Percentiles rank a stretch among this genome's conserved stretches.
phyloP scores from a whole-genome alignment of 2,113 vertebrate genomes.

The Struthio camelus region DNA sequence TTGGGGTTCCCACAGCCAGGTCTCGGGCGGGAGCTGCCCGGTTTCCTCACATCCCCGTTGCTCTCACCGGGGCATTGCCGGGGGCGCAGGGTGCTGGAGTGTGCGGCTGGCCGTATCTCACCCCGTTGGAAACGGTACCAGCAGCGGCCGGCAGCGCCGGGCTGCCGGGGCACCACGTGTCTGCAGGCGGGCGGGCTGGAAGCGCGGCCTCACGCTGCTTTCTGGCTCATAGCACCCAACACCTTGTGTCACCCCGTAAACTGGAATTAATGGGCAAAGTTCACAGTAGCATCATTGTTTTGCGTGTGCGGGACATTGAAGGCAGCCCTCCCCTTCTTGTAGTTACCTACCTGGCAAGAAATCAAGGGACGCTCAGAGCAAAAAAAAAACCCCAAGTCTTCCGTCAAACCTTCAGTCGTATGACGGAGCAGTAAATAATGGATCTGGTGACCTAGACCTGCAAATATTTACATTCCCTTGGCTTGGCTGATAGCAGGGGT shows the following conservation, averaged over 20 bases:
- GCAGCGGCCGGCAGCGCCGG: rapidly evolving
- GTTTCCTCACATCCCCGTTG: background rate
- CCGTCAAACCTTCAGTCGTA: constrained; percentile 38
- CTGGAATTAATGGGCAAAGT: background rate
- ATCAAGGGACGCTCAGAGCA: background rate
- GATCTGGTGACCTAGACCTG: constrained; percentile 55
- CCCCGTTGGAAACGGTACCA: background rate
- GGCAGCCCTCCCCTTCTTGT: constrained; percentile 1
- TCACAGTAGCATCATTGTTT: constrained; percentile 53
- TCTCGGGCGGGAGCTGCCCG: background rate
- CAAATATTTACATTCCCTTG: constrained; percentile 71
- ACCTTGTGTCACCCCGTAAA: constrained; percentile 44
- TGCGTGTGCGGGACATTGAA: background rate
- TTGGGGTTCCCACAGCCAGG: background rate
- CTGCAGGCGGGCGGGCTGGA: background rate
- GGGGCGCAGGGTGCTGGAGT: background rate
- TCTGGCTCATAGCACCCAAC: constrained; percentile 61
- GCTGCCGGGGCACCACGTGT: background rate
- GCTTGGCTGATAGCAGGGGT: constrained; percentile 61
- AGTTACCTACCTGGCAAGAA: constrained; percentile 15
- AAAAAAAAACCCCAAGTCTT: constrained; percentile 5
- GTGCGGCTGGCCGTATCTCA: background rate
- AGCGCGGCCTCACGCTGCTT: background rate
- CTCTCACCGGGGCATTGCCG: no score
- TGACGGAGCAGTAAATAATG: constrained; percentile 63